A percentile compares a stretch with the other conserved stretches of the same genome.
These are phyloP conservation scores for Acleris literana DNA, from an alignment of 2,888 invertebrate genomes.

Conservation along the genomic window DNA sequence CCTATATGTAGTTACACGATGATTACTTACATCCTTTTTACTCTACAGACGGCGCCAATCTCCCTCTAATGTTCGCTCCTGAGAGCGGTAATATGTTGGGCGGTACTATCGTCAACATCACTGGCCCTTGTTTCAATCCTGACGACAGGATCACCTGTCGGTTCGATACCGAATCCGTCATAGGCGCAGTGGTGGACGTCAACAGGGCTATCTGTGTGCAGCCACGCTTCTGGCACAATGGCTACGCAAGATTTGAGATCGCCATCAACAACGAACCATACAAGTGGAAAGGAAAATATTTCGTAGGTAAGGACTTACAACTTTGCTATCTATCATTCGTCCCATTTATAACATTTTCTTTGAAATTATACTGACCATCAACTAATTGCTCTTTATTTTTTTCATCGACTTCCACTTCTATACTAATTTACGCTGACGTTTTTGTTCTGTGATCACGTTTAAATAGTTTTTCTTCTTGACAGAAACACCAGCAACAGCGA, in stretches of 20 bases:
- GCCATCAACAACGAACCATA: constrained; percentile 92
- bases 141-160: constrained; percentile 91
- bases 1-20: no score
- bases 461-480: constrained; percentile 35
- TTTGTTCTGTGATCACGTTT: not conserved
- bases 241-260: constrained; percentile 93
- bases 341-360: no score
- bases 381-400: not conserved
- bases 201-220: constrained; percentile 96
- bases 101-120: constrained; percentile 97
- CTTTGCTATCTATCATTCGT: not conserved
- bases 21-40: not conserved
- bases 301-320: constrained; percentile 88
- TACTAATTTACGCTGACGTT: not conserved
- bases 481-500: constrained; percentile 95
- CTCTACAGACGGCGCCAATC: constrained; percentile 88
- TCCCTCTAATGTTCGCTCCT: constrained; percentile 94
- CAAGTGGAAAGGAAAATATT: constrained; percentile 95
- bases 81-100: constrained; percentile 99
- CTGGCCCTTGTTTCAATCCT: constrained; percentile 95
- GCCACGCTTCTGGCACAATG: constrained; percentile 93
- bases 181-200: constrained; percentile 89
- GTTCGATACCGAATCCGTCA: constrained; percentile 91
- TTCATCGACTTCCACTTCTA: not conserved
- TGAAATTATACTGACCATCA: no score